These are phyloP conservation scores for Macrotus californicus DNA, from an alignment of 2,113 vertebrate genomes.

Conservation along the genomic window DNA sequence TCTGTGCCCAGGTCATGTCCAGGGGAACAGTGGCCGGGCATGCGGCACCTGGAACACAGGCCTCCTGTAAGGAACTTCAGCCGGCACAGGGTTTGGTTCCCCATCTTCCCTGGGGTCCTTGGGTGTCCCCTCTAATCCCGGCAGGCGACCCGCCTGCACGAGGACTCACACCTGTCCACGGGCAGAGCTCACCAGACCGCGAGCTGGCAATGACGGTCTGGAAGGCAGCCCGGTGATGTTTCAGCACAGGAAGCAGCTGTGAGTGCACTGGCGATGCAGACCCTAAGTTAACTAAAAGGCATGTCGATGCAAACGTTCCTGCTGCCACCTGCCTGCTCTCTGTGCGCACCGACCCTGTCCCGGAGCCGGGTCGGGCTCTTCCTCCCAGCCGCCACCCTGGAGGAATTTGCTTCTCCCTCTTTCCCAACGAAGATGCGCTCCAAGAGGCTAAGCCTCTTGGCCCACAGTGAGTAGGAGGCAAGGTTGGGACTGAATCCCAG, in stretches of 20 bases:
- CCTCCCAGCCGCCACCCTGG: rapidly evolving
- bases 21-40: not conserved
- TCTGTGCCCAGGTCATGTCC: rapidly evolving
- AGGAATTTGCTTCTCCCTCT: no score
- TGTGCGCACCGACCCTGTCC: no score
- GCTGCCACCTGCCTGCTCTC: not conserved
- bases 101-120: not conserved
- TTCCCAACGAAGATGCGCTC: not conserved
- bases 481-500: not conserved
- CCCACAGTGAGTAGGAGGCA: not conserved
- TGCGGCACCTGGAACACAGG: not conserved
- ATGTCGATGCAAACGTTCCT: not conserved
- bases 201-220: not conserved
- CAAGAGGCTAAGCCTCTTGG: not conserved
- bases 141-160: not conserved
- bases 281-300: not conserved
- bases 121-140: no score
- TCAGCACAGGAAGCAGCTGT: not conserved
- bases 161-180: rapidly evolving
- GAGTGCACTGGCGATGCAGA: not conserved
- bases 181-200: not conserved
- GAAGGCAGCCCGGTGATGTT: rapidly evolving
- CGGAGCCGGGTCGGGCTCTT: not conserved
- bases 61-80: not conserved
- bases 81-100: not conserved